phyloP scores from a whole-genome alignment of 2,888 invertebrate genomes.

The Eueremaeus valkanovi region DNA sequence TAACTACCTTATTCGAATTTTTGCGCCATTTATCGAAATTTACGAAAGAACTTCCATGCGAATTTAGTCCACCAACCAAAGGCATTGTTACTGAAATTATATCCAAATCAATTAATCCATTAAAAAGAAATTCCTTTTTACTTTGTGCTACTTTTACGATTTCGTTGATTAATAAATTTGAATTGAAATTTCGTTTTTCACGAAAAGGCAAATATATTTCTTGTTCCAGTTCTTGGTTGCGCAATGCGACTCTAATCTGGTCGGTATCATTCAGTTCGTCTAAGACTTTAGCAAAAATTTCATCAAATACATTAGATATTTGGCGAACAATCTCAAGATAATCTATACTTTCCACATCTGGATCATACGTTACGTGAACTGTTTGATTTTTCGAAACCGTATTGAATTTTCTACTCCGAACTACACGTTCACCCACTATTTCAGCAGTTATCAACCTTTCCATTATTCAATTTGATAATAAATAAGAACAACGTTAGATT shows the following conservation, averaged over 20 bases:
- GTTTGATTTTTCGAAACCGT: neutral
- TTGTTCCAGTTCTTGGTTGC: neutral
- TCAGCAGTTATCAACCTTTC: too few species aligned
- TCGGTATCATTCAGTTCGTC: neutral
- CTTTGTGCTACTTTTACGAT: neutral
- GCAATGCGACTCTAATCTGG: neutral
- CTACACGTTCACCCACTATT: neutral
- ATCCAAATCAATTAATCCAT: neutral
- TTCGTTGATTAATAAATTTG: neutral
- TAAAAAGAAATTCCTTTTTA: constrained; percentile 13
- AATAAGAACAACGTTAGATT: too few species aligned
- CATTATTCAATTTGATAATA: too few species aligned
- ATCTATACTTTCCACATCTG: neutral
- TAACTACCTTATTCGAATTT: constrained; percentile 26
- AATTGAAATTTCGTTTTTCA: neutral
- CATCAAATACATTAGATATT: neutral
- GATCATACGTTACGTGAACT: neutral
- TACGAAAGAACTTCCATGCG: too few species aligned
- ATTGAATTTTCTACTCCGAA: neutral
- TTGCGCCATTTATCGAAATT: constrained; percentile 7
- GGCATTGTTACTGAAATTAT: neutral
- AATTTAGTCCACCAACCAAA: neutral
- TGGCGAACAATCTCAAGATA: neutral
- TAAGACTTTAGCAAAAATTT: neutral
- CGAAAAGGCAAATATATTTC: neutral